A percentile compares a stretch with the other conserved stretches of the same genome.
Evolutionary conservation across 2,888 invertebrate species (phyloP).

Genomic region (Agonopterix subpropinquella): DNA sequence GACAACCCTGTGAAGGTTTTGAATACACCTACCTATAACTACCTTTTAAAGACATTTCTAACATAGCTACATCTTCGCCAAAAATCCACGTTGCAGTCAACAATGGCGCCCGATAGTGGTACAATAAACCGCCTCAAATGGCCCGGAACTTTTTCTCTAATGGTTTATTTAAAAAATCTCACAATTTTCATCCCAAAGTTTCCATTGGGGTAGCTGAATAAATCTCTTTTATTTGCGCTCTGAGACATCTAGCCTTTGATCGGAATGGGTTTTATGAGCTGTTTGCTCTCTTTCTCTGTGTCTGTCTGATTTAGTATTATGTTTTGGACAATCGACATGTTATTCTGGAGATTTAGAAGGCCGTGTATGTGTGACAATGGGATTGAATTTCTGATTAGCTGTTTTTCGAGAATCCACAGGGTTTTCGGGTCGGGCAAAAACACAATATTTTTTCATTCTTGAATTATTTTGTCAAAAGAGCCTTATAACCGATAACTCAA

Average conservation of each 20-base stretch:
- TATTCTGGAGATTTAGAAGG: slow-evolving; percentile 5
- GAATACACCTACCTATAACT: too few species aligned
- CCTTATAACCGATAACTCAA: too few species aligned
- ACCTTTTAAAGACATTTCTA: too few species aligned
- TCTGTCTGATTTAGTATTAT: slow-evolving; percentile 61
- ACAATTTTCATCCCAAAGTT: slow-evolving; percentile 67
- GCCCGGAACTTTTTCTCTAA: slow-evolving; percentile 72
- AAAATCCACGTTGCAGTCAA: slow-evolving; percentile 50
- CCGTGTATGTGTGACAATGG: slow-evolving; percentile 3
- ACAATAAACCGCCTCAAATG: slow-evolving; percentile 71
- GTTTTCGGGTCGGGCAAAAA: too few species aligned
- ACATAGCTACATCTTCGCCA: background rate
- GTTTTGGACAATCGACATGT: slow-evolving; percentile 12
- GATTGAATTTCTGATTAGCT: background rate
- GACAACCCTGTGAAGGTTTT: too few species aligned
- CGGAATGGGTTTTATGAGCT: slow-evolving; percentile 69
- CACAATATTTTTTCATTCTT: too few species aligned
- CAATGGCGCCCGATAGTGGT: slow-evolving; percentile 62
- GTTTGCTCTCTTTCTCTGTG: slow-evolving; percentile 58
- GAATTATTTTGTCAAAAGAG: too few species aligned
- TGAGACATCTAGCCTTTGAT: slow-evolving; percentile 66
- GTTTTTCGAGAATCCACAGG: background rate
- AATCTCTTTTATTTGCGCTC: slow-evolving; percentile 64
- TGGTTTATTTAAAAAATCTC: slow-evolving; percentile 73
- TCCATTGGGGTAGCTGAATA: slow-evolving; percentile 55